Evolutionary conservation across 2,113 vertebrate genomes (phyloP).

Genomic region (Motacilla tschutschensis): DNA sequence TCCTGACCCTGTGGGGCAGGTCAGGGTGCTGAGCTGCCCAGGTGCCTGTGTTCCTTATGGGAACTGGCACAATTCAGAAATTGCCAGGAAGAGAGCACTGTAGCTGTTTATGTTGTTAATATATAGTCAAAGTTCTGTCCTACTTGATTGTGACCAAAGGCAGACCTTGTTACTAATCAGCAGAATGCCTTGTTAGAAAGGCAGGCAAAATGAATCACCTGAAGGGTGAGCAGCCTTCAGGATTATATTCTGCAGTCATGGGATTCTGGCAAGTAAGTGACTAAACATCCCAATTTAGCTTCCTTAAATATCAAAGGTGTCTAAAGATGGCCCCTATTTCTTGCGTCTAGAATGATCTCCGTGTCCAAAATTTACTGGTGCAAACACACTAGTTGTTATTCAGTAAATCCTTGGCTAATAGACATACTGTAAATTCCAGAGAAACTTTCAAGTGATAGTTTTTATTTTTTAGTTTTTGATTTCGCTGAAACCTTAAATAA

Average conservation of each 20-base stretch:
- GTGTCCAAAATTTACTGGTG: neutral
- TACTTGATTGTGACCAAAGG: neutral
- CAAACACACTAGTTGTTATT: neutral
- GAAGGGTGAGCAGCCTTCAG: neutral
- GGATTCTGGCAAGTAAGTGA: neutral
- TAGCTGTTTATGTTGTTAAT: neutral
- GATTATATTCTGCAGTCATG: neutral
- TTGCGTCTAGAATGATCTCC: neutral
- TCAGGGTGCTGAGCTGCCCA: neutral
- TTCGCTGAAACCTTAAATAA: neutral
- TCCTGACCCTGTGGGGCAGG: neutral
- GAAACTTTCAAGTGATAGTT: neutral
- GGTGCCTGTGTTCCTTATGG: neutral
- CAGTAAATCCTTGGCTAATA: neutral
- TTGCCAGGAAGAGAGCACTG: neutral
- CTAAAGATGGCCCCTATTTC: neutral
- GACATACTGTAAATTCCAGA: neutral
- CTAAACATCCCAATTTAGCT: neutral
- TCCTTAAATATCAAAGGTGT: rapidly evolving
- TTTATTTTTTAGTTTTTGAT: neutral
- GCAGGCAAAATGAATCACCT: neutral
- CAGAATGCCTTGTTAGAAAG: neutral
- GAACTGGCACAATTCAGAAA: neutral
- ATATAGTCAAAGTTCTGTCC: neutral
- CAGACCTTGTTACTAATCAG: neutral